Percentiles rank a stretch among this genome's conserved stretches.
phyloP scores from a whole-genome alignment of 2,888 invertebrate genomes.

The Peribatodes rhomboidaria region DNA sequence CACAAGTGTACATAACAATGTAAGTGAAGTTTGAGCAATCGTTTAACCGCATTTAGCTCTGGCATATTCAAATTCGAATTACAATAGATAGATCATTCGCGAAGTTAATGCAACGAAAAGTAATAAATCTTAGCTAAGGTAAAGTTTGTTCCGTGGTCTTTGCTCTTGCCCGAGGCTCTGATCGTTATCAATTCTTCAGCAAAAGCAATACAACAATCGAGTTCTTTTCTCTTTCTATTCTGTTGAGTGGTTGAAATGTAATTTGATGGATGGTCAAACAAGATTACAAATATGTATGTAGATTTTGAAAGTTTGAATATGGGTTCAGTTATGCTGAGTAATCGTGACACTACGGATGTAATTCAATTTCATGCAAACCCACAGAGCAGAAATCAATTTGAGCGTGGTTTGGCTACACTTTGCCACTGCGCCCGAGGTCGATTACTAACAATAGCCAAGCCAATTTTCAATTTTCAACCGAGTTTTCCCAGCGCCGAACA shows the following conservation, averaged over 20 bases:
- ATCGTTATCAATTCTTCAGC: conserved; percentile 6
- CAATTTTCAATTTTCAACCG: conserved; percentile 5
- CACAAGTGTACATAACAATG: conserved; percentile 45
- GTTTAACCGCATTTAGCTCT: conserved; percentile 35
- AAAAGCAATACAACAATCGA: neutral
- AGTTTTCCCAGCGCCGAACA: neutral
- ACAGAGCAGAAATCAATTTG: conserved; percentile 31
- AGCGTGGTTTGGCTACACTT: conserved; percentile 15
- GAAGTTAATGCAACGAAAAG: conserved; percentile 4
- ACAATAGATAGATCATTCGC: conserved; percentile 18
- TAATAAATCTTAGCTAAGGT: conserved; percentile 9
- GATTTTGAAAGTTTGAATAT: neutral
- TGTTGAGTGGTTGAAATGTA: neutral
- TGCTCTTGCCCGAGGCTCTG: neutral
- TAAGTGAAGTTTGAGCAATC: conserved; percentile 35
- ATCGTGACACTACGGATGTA: neutral
- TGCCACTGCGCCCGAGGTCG: neutral
- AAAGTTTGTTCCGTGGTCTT: conserved; percentile 5
- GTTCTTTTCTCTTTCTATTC: neutral
- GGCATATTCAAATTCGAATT: conserved; percentile 25
- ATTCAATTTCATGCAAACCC: conserved; percentile 24
- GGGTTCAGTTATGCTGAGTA: neutral
- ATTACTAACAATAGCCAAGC: neutral
- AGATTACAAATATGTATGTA: neutral
- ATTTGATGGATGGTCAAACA: conserved; percentile 2